These are phyloP conservation scores for Lycodopsis pacificus DNA, from an alignment of 2,797 vertebrate genomes.

Conservation along the genomic window DNA sequence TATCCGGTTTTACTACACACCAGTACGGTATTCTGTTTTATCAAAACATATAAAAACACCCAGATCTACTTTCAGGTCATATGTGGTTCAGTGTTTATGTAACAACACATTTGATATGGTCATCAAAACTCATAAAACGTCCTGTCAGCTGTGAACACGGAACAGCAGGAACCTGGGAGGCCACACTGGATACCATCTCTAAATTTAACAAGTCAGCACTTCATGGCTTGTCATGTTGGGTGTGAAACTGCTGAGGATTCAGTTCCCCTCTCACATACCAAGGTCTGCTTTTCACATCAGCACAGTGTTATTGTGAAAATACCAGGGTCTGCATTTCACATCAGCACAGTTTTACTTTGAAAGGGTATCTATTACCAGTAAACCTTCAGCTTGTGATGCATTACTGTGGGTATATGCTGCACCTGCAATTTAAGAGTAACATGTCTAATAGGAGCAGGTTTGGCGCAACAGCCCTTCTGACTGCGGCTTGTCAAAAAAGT, in stretches of 20 bases:
- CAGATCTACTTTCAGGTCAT: neutral
- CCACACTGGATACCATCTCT: slow-evolving; percentile 66
- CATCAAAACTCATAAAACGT: neutral
- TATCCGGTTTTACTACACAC: neutral
- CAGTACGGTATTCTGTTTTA: neutral
- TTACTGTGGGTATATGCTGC: neutral
- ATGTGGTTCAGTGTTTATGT: slow-evolving; percentile 15
- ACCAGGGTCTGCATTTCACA: neutral
- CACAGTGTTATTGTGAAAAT: neutral
- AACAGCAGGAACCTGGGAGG: slow-evolving; percentile 33
- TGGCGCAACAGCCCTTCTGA: neutral
- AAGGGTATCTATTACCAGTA: neutral
- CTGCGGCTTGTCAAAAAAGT: slow-evolving; percentile 2
- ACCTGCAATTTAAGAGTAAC: neutral
- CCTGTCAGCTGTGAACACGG: slow-evolving; percentile 24
- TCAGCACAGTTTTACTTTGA: neutral
- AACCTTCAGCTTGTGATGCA: neutral
- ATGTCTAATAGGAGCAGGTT: neutral
- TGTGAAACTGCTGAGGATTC: slow-evolving; percentile 74
- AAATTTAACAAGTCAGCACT: slow-evolving; percentile 81
- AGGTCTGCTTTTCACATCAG: neutral
- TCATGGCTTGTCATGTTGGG: slow-evolving; percentile 68
- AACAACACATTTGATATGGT: slow-evolving; percentile 35
- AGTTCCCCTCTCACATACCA: slow-evolving; percentile 46
- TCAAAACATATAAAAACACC: neutral